Base-by-base conservation (phyloP, 2,888 invertebrate genomes). In the Philaethria dido region DNA sequence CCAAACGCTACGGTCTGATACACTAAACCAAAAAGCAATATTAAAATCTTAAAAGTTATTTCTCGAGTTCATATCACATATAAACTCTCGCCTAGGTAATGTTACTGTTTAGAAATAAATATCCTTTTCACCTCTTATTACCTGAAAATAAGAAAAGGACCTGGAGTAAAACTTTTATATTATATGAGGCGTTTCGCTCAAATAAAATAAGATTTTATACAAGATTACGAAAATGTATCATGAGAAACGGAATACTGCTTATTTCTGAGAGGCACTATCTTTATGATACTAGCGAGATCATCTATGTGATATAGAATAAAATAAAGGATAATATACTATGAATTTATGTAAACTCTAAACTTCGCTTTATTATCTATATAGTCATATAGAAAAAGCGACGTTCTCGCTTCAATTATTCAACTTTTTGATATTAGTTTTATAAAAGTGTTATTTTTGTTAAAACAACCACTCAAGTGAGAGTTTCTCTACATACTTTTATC, bases 221-320 rank as follows among this genome's bases (percentile, higher is more conserved):
- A 52, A 68, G 67, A 63, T 68, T 68, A 68, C 36, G 44, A 64
- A 63, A 68, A 52, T 59, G 59, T 63, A 57, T 52, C 50, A 59
- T 45, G 44, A 59, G 36, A 29, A 59, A 63, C 50, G 60, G 45
- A 33, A 57, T 18, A 52, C 44, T 54, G 50, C 52, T 65, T 60
- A 65, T 52, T 59, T 64, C 60, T 61, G 63, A 44, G n/a, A 60
- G 39, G 69, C 64, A 68, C 66, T 62, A 70, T 70, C 70, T 72
- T 69, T 72, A 69, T 68, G 57, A 55, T 59, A 50, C 52, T 54
- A 57, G 48, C 59, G 48, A 69, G 69, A 72, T 67, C 65, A 63
- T 61, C 55, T 59, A 52, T 22, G 59, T 59, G n/a, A 59, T 59
- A 59, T 59, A 25, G n/a, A 59, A 42, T 44, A 44, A 16, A 22